Conservation (phyloP, 2,113 vertebrate genomes). For the Tetrax tetrax region DNA sequence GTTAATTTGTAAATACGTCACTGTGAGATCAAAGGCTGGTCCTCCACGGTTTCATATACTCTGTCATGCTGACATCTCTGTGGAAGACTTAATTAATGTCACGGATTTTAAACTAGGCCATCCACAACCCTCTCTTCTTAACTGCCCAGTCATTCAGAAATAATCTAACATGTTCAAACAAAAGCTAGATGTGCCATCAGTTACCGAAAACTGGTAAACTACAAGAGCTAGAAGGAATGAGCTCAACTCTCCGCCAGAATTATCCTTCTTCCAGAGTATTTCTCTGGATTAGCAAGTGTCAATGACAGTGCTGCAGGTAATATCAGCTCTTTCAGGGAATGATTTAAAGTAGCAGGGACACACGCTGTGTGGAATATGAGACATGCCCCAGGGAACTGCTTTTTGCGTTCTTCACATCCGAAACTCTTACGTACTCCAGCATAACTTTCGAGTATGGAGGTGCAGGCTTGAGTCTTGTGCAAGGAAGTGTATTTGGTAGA, state of each 20-base stretch:
- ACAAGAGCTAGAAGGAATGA: neutral
- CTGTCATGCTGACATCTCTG: neutral
- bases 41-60: neutral
- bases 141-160: neutral
- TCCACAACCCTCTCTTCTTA: neutral
- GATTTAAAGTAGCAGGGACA: neutral
- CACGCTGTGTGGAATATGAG: neutral
- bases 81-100: neutral
- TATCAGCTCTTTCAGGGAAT: neutral
- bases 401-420: neutral
- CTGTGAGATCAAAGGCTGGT: neutral
- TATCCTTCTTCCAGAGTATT: neutral
- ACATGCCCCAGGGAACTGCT: accelerated
- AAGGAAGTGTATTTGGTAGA: neutral
- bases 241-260: neutral
- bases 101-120: neutral
- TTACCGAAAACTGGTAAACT: neutral
- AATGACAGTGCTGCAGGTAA: neutral
- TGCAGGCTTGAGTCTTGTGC: neutral
- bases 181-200: neutral
- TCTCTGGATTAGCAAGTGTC: neutral
- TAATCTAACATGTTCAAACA: neutral
- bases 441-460: neutral
- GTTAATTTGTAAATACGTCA: neutral
- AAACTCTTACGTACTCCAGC: neutral